Evolutionary conservation across 2,888 invertebrate species (phyloP), one percentile per base, ranked within the genome.

Genomic region (Tachystola acroxantha): DNA sequence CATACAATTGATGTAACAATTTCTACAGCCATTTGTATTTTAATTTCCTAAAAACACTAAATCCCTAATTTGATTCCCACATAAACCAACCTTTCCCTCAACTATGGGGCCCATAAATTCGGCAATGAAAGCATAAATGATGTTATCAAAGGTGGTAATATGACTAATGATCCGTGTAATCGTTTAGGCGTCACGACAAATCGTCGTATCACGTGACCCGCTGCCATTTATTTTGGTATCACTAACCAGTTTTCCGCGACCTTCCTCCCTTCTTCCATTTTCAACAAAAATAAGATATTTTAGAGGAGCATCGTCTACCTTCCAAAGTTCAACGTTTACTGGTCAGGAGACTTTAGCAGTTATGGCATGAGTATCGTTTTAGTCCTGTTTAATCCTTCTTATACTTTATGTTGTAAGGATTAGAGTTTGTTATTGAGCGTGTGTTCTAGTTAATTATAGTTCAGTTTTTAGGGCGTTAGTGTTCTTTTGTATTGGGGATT

Each of bases 111-210:
- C 27, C 48, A 61, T 57, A 53, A 63, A 67, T 68, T 66, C 58
- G 46, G 61, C 55, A 68, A 68, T 64, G 56, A 64, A 65, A 58
- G 61, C 61, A 56, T 57, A 66, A 42, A 76, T 70, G 71, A 80
- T 76, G 72, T 69, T 79, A 82, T 80, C 80, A 69, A 58, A 80
- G 77, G 81, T 82, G 81, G 74, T 73, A 78, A 81, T 75, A 81
- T 82, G 78, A 84, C 72, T 78, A 81, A 82, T 79, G 82, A 77
- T 64, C 62, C 74, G 53, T 58, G 52, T 80, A 79, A 82, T 82
- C 76, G 78, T 63, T 73, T 67, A 67, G 64, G 64, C 72, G 72
- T 70, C 68, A 73, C 71, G 78, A 81, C 82, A 82, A 82, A 82
- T 82, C 66, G 74, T 65, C 66, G 50, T 53, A 78, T 82, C 76